Evolutionary conservation across 2,888 invertebrate species (phyloP).

Genomic region (Watsonalla cultraria): DNA sequence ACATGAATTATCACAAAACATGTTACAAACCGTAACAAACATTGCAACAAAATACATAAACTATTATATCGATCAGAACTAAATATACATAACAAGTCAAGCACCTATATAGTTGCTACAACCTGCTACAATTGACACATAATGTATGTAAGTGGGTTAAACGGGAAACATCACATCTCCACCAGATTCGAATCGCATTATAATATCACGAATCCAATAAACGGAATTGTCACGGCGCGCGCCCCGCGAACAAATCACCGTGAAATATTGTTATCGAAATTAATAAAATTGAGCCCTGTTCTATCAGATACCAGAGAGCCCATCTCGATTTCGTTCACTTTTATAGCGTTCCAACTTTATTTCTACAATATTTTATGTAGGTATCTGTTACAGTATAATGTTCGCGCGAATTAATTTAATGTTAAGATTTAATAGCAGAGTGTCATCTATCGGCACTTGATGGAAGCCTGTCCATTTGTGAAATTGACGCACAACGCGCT

Average conservation of each 20-base stretch:
- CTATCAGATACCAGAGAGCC: constrained; percentile 4
- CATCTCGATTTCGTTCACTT: constrained; percentile 1
- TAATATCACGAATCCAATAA: constrained; percentile 6
- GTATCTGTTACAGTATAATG: neutral
- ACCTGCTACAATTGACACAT: neutral
- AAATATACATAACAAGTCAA: no score
- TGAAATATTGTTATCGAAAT: constrained; percentile 13
- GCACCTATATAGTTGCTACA: no score
- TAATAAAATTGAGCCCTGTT: constrained; percentile 10
- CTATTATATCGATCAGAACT: no score
- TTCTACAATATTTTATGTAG: neutral
- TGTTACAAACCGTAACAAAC: no score
- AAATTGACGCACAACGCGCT: no score
- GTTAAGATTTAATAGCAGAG: neutral
- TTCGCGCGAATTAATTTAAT: neutral
- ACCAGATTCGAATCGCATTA: constrained; percentile 8
- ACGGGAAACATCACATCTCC: constrained; percentile 7
- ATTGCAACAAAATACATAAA: no score
- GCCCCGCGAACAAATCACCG: constrained; percentile 8
- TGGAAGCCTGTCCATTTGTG: no score
- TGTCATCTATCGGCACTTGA: no score
- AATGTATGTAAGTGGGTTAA: constrained; percentile 1
- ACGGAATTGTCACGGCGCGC: constrained; percentile 2
- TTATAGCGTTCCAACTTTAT: constrained; percentile 3
- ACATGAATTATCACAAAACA: no score